phyloP scores from a whole-genome alignment of 1,140 invertebrate genomes.

The Listronotus bonariensis region DNA sequence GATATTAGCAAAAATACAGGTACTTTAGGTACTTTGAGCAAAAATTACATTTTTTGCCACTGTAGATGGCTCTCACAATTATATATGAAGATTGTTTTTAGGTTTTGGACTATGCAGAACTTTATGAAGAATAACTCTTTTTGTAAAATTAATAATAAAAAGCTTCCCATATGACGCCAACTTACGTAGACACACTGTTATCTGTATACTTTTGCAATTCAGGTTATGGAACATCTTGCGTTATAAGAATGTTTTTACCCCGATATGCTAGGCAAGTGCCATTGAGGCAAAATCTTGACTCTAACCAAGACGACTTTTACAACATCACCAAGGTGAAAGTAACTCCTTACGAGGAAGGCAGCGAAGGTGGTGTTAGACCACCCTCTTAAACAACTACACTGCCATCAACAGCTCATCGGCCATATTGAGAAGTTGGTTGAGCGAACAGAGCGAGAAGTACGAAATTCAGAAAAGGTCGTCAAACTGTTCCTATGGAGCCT shows the following conservation, averaged over 20 bases:
- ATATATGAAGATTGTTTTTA: no score
- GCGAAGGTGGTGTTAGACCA: conserved; percentile 39
- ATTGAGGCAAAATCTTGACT: conserved; percentile 45
- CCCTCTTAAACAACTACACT: conserved; percentile 46
- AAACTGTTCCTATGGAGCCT: conserved; percentile 50
- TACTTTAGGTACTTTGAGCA: no score
- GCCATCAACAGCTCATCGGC: conserved; percentile 41
- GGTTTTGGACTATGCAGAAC: no score
- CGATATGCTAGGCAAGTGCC: conserved; percentile 40
- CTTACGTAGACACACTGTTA: no score
- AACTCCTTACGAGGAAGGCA: conserved; percentile 36
- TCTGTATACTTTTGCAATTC: no score
- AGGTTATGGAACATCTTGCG: conserved; percentile 49
- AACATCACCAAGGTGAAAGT: conserved; percentile 47
- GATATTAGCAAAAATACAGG: no score
- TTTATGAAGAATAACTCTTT: no score
- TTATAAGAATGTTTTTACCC: conserved; percentile 37
- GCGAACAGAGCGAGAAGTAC: conserved; percentile 41
- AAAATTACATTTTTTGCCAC: no score
- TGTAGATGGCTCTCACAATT: no score
- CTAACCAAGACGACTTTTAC: conserved; percentile 41
- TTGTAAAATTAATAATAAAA: no score
- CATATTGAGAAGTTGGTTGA: conserved; percentile 42
- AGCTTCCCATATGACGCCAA: no score
- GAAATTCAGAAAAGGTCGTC: conserved; percentile 46